Evolutionary conservation across 2,113 vertebrate species (phyloP).

Genomic region (Myodes glareolus): DNA sequence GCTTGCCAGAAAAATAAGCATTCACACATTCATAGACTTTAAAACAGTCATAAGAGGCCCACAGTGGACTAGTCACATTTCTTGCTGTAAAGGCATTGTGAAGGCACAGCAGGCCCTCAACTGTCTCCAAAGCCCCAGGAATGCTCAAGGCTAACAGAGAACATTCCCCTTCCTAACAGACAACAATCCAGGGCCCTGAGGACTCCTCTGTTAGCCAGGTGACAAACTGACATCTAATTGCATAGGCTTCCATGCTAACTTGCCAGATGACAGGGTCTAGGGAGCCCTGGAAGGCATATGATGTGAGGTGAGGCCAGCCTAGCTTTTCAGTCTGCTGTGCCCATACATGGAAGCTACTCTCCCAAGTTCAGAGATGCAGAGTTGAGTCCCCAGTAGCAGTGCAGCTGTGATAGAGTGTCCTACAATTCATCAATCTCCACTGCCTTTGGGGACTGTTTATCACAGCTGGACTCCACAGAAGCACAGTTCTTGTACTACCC

Average conservation of each 20-base stretch:
- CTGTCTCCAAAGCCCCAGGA: slow-evolving; percentile 37
- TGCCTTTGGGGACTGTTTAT: slow-evolving; percentile 48
- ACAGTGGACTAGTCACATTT: background rate
- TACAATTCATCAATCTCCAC: slow-evolving; percentile 61
- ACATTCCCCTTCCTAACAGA: background rate
- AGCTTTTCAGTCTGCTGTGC: background rate
- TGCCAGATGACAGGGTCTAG: slow-evolving; percentile 52
- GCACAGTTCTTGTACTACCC: background rate
- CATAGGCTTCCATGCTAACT: slow-evolving; percentile 4
- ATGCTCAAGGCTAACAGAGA: background rate
- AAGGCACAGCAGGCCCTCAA: background rate
- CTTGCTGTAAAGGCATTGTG: background rate
- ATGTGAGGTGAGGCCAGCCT: background rate
- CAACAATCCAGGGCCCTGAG: background rate
- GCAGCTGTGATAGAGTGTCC: slow-evolving; percentile 39
- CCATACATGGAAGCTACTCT: slow-evolving; percentile 27
- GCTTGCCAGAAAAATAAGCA: slow-evolving; percentile 46
- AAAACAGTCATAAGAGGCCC: background rate
- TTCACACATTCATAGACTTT: background rate
- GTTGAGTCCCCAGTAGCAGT: background rate
- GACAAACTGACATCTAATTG: slow-evolving; percentile 69
- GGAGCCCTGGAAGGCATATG: background rate
- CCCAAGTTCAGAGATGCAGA: background rate
- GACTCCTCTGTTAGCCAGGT: slow-evolving; percentile 14
- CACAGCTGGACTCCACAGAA: slow-evolving; percentile 59